Evolutionary conservation across 2,797 vertebrate genomes (phyloP).

Genomic region (Acanthurus lineatus): DNA sequence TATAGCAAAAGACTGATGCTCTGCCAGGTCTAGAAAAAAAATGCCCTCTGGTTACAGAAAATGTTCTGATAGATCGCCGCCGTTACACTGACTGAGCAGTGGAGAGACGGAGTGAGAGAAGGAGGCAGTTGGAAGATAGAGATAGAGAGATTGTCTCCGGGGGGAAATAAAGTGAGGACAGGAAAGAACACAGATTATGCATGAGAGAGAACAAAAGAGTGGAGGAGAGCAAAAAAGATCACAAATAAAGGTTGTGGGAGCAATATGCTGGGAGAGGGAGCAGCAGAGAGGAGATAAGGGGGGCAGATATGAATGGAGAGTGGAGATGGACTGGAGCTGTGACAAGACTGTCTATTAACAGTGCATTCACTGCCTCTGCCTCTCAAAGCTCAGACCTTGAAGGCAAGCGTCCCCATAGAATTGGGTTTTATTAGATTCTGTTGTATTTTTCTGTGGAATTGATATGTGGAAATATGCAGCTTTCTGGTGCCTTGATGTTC

Average conservation of each 20-base stretch:
- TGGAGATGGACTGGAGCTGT: constrained; percentile 50
- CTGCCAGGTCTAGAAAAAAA: constrained; percentile 52
- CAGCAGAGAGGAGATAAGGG: constrained; percentile 47
- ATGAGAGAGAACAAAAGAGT: constrained; percentile 68
- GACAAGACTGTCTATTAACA: constrained; percentile 49
- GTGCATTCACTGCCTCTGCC: constrained; percentile 16
- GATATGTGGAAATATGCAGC: constrained; percentile 10
- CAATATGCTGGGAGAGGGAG: constrained; percentile 49
- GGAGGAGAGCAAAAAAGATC: constrained; percentile 53
- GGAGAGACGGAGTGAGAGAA: constrained; percentile 57
- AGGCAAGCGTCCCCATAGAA: not conserved
- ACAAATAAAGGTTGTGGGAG: constrained; percentile 62
- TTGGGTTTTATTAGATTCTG: constrained; percentile 24
- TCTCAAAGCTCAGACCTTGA: constrained; percentile 37
- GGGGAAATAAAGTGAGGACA: constrained; percentile 65
- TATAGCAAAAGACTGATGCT: constrained; percentile 43
- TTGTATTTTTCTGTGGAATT: constrained; percentile 19
- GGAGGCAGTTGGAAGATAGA: constrained; percentile 32
- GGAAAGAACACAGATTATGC: constrained; percentile 66
- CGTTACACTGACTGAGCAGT: constrained; percentile 66
- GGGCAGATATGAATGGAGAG: constrained; percentile 58
- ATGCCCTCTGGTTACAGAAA: constrained; percentile 67
- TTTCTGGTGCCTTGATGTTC: not conserved
- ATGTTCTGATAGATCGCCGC: constrained; percentile 67
- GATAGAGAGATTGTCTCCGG: constrained; percentile 62